Percentiles rank a stretch among this genome's conserved stretches.
Conservation (phyloP, 2,113 vertebrate genomes). For the Gasterosteus nipponicus region DNA sequence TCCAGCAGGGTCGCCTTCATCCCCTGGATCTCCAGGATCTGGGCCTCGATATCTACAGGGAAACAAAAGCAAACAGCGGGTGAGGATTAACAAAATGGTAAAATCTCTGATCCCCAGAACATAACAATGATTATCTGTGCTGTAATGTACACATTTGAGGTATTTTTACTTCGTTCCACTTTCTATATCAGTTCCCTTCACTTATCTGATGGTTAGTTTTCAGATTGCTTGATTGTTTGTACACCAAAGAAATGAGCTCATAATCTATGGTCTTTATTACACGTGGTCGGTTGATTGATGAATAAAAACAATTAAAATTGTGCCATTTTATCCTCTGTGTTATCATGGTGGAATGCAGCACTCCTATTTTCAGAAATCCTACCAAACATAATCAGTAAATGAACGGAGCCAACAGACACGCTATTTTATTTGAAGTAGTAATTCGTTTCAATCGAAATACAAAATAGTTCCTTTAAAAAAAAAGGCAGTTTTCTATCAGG, state of each 20-base stretch:
- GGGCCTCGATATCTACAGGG: slow-evolving; percentile 94
- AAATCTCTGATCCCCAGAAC: not conserved
- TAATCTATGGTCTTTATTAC: not conserved
- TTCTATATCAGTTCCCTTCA: not conserved
- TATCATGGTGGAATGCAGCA: too few species aligned
- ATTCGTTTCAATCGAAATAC: not conserved
- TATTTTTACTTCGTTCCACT: not conserved
- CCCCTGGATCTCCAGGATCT: slow-evolving; percentile 98
- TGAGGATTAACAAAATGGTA: not conserved
- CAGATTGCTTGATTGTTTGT: too few species aligned
- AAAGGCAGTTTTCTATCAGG: too few species aligned
- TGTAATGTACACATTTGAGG: not conserved
- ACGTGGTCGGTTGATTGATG: too few species aligned
- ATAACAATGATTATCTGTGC: not conserved
- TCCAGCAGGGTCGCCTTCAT: slow-evolving; percentile 90
- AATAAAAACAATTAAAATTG: too few species aligned
- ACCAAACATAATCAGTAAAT: not conserved
- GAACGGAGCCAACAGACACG: not conserved
- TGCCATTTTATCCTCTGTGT: too few species aligned
- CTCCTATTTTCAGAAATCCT: too few species aligned
- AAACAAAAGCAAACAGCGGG: fast-evolving
- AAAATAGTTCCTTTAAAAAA: not conserved
- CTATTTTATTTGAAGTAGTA: not conserved
- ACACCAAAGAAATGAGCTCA: not conserved
- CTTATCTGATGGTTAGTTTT: too few species aligned